Evolutionary conservation across 2,888 invertebrate genomes (phyloP).

Genomic region (Azorinus chamasolen): DNA sequence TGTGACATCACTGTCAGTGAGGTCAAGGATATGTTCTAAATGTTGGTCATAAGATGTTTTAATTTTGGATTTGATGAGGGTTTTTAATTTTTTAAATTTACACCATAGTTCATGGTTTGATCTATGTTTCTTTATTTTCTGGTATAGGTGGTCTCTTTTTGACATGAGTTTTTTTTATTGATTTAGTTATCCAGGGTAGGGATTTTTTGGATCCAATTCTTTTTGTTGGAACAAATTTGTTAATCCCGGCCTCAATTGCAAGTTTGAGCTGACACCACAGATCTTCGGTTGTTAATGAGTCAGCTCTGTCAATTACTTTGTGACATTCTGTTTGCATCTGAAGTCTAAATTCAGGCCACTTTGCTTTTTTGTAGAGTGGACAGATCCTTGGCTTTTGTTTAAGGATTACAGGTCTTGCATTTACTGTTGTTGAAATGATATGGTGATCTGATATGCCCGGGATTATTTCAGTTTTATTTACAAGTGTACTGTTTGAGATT

Average conservation of each 20-base stretch:
- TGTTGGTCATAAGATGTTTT: not conserved
- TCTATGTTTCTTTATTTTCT: constrained; percentile 12
- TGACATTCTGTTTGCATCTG: constrained; percentile 8
- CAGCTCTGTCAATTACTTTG: not conserved
- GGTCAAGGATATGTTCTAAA: constrained; percentile 2
- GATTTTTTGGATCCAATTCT: not conserved
- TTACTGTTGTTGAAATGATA: constrained; percentile 3
- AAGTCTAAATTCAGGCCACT: constrained; percentile 10
- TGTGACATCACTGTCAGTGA: not conserved
- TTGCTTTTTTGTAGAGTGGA: constrained; percentile 17
- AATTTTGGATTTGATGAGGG: constrained; percentile 5
- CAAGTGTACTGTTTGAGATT: constrained; percentile 20
- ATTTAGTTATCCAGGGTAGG: constrained; percentile 9
- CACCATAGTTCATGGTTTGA: not conserved
- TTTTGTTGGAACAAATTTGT: constrained; percentile 7
- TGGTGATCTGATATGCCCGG: constrained; percentile 21
- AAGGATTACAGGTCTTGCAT: not conserved
- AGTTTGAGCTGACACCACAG: constrained; percentile 1
- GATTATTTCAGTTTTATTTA: constrained; percentile 4
- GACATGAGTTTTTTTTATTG: constrained; percentile 9
- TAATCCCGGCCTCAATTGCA: constrained; percentile 4
- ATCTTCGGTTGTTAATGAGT: not conserved
- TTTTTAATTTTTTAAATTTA: constrained; percentile 1
- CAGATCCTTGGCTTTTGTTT: constrained; percentile 12
- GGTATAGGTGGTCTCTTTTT: constrained; percentile 9